Evolutionary conservation across 2,888 invertebrate species (phyloP).

Genomic region (Cheilosia soror): DNA sequence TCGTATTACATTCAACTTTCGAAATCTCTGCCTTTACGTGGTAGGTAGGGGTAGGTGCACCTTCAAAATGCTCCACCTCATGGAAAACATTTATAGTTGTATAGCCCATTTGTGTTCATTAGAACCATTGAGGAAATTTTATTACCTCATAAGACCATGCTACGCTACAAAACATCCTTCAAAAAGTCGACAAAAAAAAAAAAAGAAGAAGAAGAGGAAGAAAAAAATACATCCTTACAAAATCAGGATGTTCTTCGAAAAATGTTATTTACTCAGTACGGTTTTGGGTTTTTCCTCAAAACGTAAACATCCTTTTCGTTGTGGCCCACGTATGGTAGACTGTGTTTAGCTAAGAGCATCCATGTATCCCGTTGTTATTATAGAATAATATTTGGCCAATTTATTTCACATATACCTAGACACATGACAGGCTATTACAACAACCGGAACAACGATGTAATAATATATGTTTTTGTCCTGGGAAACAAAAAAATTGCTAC

Average conservation of each 20-base stretch:
- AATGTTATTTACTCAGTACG: slow-evolving; percentile 58
- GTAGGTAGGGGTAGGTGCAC: not conserved
- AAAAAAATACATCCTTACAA: slow-evolving; percentile 24
- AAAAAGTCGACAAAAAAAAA: not conserved
- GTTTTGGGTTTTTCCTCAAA: slow-evolving; percentile 42
- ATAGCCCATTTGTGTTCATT: slow-evolving; percentile 49
- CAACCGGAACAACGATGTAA: slow-evolving; percentile 39
- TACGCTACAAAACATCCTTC: slow-evolving; percentile 22
- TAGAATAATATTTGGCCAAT: slow-evolving; percentile 71
- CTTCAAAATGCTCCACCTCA: not conserved
- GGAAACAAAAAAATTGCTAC: slow-evolving; percentile 6
- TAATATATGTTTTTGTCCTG: slow-evolving; percentile 40
- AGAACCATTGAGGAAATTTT: slow-evolving; percentile 43
- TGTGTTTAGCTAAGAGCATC: slow-evolving; percentile 56
- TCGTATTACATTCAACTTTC: not conserved
- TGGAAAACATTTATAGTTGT: slow-evolving; percentile 3
- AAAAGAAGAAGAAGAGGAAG: not conserved
- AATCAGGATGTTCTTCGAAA: slow-evolving; percentile 52
- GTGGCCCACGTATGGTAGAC: slow-evolving; percentile 1
- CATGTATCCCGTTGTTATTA: slow-evolving; percentile 53
- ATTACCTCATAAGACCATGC: slow-evolving; percentile 32
- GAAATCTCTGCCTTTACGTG: not conserved
- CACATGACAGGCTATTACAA: slow-evolving; percentile 34
- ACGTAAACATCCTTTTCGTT: slow-evolving; percentile 21
- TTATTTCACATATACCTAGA: slow-evolving; percentile 37